These are phyloP conservation scores for Agrotis exclamationis DNA, from an alignment of 2,888 invertebrate species.

Conservation along the genomic window DNA sequence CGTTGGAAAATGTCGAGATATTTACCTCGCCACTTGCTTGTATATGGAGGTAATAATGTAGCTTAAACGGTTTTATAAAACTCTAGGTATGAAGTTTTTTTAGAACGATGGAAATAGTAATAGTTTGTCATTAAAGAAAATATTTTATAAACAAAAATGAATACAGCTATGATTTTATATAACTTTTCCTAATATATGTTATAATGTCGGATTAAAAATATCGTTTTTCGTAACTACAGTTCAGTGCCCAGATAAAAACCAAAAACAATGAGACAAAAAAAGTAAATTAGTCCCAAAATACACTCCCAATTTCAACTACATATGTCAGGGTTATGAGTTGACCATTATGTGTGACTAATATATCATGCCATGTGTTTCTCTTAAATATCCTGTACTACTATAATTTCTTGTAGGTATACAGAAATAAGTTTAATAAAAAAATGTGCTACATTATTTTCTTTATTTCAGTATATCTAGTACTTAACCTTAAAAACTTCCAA, in stretches of 20 bases:
- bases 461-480: neutral
- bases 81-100: neutral
- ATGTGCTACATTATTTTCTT: too few species aligned
- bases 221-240: too few species aligned
- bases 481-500: neutral
- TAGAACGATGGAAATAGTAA: neutral
- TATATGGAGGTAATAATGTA: slow-evolving; percentile 40
- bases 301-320: neutral
- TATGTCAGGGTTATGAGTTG: neutral
- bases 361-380: too few species aligned
- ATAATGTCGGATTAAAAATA: too few species aligned
- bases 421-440: too few species aligned
- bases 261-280: neutral
- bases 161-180: neutral
- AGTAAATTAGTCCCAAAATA: neutral
- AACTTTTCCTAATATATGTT: too few species aligned
- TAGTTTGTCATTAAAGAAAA: neutral
- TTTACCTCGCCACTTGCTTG: slow-evolving; percentile 63
- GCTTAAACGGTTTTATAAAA: slow-evolving; percentile 41
- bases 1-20: slow-evolving; percentile 68
- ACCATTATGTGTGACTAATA: neutral
- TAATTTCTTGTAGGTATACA: too few species aligned
- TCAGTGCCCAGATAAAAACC: neutral
- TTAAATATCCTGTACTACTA: too few species aligned
- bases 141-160: neutral